Conservation (phyloP, 2,888 invertebrate species). For the Metellina segmentata region DNA sequence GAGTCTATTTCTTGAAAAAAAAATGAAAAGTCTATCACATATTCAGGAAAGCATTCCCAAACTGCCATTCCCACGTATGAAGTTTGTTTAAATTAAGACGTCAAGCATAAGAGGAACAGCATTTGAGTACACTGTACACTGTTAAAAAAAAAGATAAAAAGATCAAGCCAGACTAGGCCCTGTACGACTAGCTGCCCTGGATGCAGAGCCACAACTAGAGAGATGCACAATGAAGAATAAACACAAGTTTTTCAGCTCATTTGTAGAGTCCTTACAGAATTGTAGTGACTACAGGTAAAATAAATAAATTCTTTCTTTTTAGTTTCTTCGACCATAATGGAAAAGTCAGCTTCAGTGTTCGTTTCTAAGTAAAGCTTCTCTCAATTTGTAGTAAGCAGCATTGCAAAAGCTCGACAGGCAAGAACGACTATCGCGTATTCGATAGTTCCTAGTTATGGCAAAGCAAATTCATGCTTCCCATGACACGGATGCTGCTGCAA, state of each 20-base stretch:
- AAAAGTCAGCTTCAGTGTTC: constrained; percentile 42
- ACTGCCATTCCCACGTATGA: constrained; percentile 68
- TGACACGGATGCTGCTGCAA: background rate
- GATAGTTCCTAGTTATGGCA: constrained; percentile 74
- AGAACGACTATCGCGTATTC: constrained; percentile 40
- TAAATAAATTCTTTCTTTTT: constrained; percentile 61
- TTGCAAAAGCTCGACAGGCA: constrained; percentile 65
- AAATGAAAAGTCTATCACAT: constrained; percentile 72
- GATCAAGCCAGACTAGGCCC: constrained; percentile 75
- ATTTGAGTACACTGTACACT: constrained; percentile 67
- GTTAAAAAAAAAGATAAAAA: constrained; percentile 49
- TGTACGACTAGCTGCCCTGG: constrained; percentile 75
- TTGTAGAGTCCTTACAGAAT: constrained; percentile 34
- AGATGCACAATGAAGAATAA: constrained; percentile 44
- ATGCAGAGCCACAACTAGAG: constrained; percentile 73
- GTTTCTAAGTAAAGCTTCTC: constrained; percentile 42
- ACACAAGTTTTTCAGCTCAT: constrained; percentile 51
- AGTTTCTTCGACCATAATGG: constrained; percentile 61
- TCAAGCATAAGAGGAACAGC: constrained; percentile 62
- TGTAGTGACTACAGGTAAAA: constrained; percentile 61
- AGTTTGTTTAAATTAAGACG: constrained; percentile 65
- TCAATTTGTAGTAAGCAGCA: constrained; percentile 54
- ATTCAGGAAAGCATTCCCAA: constrained; percentile 74
- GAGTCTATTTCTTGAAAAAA: constrained; percentile 29
- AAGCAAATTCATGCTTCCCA: constrained; percentile 52